Conservation (phyloP, 2,797 vertebrate genomes). For the Rousettus madagascariensis region DNA sequence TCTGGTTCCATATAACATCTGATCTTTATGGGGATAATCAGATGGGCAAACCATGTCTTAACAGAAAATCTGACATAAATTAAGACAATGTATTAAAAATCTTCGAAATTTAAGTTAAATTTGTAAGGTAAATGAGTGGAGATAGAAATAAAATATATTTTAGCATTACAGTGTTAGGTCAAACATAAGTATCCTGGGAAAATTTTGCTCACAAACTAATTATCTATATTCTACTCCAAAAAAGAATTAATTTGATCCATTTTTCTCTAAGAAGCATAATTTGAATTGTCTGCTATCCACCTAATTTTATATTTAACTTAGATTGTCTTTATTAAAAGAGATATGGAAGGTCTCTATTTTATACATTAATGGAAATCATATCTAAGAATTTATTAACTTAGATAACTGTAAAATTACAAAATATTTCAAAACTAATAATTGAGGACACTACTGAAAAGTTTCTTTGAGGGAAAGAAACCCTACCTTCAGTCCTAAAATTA, state of each 20-base stretch:
- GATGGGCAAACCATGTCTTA: neutral
- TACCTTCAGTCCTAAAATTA: neutral
- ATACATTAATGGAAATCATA: neutral
- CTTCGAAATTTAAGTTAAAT: neutral
- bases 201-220: neutral
- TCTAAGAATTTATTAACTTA: constrained; percentile 21
- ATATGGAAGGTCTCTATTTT: constrained; percentile 18
- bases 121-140: neutral
- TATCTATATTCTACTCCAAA: neutral
- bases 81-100: neutral
- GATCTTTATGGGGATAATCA: neutral
- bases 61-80: neutral
- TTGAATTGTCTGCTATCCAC: neutral
- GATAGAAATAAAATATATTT: constrained; percentile 21
- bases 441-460: neutral
- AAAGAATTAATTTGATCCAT: neutral
- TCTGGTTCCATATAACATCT: neutral
- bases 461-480: neutral
- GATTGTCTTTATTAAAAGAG: neutral
- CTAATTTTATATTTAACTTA: constrained; percentile 43
- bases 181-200: neutral
- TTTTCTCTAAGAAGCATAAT: constrained; percentile 27
- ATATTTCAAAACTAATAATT: neutral
- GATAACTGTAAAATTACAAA: neutral
- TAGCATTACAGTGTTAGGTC: neutral